These are phyloP conservation scores for Mercenaria mercenaria DNA, from an alignment of 1,140 invertebrate species.

Conservation along the genomic window DNA sequence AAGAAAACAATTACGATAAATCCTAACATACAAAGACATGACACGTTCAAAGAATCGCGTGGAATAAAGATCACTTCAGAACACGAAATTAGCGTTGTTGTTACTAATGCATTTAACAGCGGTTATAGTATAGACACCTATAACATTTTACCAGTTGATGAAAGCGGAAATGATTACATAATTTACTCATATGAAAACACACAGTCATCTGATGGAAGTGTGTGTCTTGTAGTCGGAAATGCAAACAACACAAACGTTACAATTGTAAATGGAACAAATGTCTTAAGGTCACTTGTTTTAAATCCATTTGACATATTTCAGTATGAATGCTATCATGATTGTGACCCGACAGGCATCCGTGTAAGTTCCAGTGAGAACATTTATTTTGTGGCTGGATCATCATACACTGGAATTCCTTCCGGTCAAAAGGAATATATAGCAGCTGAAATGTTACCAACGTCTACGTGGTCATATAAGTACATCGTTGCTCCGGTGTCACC, in stretches of 20 bases:
- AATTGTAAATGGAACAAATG: background rate
- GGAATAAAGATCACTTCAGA: background rate
- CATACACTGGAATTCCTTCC: background rate
- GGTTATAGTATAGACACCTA: background rate
- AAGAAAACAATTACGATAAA: background rate
- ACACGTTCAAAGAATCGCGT: background rate
- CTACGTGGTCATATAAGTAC: background rate
- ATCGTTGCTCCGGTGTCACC: background rate
- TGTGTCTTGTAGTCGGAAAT: background rate
- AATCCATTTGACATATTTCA: background rate
- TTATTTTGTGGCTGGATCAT: background rate
- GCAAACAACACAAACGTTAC: background rate
- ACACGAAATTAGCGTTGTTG: background rate
- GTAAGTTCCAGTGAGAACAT: background rate
- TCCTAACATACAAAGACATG: background rate
- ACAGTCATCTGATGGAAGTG: background rate
- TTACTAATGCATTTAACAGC: constrained; percentile 19
- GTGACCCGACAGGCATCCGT: background rate
- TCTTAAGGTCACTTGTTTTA: background rate
- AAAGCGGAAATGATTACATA: background rate
- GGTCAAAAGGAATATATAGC: background rate
- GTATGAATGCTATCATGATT: background rate
- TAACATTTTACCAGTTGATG: background rate
- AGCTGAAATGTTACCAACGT: background rate
- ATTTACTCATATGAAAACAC: background rate